Evolutionary conservation across 1,140 invertebrate species (phyloP), one percentile per base, ranked within the genome.

Genomic region (Lepidurus couesii): DNA sequence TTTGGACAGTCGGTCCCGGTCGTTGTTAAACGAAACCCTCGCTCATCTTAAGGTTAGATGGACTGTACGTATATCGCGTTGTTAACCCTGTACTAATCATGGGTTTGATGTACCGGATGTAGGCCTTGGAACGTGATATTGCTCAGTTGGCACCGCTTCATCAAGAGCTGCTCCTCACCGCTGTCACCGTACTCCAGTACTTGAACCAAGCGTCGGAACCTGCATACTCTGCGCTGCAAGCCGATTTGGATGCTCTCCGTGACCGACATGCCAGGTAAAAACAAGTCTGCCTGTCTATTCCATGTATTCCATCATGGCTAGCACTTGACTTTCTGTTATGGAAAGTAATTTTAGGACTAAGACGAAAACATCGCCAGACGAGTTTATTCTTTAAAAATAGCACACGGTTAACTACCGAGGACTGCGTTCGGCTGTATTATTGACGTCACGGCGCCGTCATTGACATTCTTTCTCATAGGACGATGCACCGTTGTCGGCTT

Each of bases 21-120:
- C 90, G 81, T 90, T 93, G 83, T 87, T 93, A 73, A 83, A 89
- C 44, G 90, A 92, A 83, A 89, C 90, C 44, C 89, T 90, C 53
- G 53, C 53, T 65, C 53, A 65, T 21, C 53, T 65, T 21, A 65
- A 65, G 53, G 53, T 65, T 65, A 65, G 53, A 65, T 65, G 53
- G 53, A 65, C 53, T 65, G 53, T 65, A 65, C 53, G 53, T 65
- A 65, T 7, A 13, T 65, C 21, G 53, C 53, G 53, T 65, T 13
- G 53, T 65, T 65, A 65, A 65, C 53, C 7, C 21, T 65, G 53
- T 13, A 65, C 21, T 65, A n/a, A 65, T 65, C 3, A 65, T 65
- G 53, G 53, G 53, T 34, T 34, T 34, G 34, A 34, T 34, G 34
- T 2, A 34, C 34, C 34, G 34, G 34, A 65, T 65, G 16, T 65